Evolutionary conservation across 2,888 invertebrate species (phyloP).

Genomic region (Teleogryllus oceanicus): DNA sequence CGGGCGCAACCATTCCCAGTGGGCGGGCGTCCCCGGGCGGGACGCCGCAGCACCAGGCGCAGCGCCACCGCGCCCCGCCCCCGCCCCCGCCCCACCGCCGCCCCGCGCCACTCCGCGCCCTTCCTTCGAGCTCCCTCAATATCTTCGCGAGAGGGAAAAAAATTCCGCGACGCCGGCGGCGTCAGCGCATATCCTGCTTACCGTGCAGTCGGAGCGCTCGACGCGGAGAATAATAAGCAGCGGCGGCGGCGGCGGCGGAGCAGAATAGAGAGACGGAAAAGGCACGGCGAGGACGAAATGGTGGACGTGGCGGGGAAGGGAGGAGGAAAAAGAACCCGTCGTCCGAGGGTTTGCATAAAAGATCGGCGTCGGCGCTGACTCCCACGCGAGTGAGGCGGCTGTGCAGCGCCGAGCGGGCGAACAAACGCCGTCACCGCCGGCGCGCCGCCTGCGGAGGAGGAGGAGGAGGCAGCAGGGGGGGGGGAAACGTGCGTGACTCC

Average conservation of each 20-base stretch:
- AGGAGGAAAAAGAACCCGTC: background rate
- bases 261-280: background rate
- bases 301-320: too few species aligned
- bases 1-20: too few species aligned
- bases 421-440: background rate
- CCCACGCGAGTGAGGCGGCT: background rate
- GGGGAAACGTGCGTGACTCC: slow-evolving; percentile 18
- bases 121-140: background rate
- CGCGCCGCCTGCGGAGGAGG: background rate
- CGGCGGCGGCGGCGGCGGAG: background rate
- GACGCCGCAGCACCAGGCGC: background rate
- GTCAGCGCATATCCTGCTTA: slow-evolving; percentile 18
- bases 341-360: slow-evolving; percentile 10
- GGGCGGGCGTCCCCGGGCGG: background rate
- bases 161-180: background rate
- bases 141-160: slow-evolving; percentile 7
- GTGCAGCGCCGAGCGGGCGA: background rate
- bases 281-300: too few species aligned
- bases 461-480: background rate
- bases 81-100: background rate
- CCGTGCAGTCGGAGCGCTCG: slow-evolving; percentile 6
- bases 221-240: background rate
- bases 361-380: background rate
- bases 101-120: background rate
- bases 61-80: background rate